Percentiles rank a stretch among this genome's conserved stretches.
Conservation (phyloP, 2,888 invertebrate genomes). For the Labia minor region DNA sequence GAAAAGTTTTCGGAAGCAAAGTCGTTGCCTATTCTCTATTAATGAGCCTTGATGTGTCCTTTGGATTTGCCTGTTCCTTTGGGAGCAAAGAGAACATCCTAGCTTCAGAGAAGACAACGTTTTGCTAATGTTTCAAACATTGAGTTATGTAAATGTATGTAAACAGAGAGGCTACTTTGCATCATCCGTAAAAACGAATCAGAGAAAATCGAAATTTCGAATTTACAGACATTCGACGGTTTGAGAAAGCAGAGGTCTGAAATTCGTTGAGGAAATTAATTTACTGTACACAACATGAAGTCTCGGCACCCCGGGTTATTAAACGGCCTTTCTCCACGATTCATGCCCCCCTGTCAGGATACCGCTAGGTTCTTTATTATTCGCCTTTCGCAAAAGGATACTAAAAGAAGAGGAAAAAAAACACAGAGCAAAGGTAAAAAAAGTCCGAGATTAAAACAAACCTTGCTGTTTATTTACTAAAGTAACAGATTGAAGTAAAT, state of each 20-base stretch:
- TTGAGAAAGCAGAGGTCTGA: not conserved
- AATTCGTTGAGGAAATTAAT: not conserved
- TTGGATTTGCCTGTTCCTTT: not conserved
- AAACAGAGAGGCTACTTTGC: conserved; percentile 4
- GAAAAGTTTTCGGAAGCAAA: not conserved
- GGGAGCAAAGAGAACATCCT: not conserved
- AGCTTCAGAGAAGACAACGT: not conserved
- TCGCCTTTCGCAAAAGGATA: too few relatives aligned
- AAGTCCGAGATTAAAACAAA: not conserved
- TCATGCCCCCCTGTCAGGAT: too few relatives aligned
- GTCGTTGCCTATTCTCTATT: not conserved
- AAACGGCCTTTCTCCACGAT: not conserved
- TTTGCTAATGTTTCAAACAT: conserved; percentile 8
- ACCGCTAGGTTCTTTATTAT: too few relatives aligned
- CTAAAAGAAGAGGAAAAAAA: too few relatives aligned
- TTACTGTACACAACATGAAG: not conserved
- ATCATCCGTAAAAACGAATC: conserved; percentile 13
- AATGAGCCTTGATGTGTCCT: conserved; percentile 4
- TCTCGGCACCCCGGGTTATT: not conserved
- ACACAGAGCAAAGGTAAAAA: not conserved
- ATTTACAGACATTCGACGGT: not conserved
- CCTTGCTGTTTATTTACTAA: not conserved
- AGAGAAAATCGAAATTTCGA: conserved; percentile 13
- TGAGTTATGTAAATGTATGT: not conserved
- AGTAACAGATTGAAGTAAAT: not conserved